Base-by-base conservation (phyloP, 2,113 vertebrate species). In the Nannospalax galili region DNA sequence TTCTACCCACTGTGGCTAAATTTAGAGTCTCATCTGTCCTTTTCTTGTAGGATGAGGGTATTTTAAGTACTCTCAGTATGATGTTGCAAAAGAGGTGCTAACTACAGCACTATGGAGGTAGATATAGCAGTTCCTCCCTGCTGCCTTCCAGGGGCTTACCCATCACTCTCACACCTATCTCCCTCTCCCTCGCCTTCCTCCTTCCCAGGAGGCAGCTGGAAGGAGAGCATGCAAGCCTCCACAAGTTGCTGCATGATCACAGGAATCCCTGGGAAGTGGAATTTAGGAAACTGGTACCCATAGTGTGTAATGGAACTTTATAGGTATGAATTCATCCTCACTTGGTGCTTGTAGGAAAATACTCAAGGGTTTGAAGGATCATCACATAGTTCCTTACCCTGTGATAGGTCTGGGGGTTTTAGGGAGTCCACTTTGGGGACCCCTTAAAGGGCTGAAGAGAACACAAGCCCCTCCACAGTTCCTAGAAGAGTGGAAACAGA, bases 1-100 rank as follows among this genome's bases (percentile, higher is more conserved):
- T 56, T 77, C 81, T 20, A 62, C 58, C 84, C 42, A 65, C 86
- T 11, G 58, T 30, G 10, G 32, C 94, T 96, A 96, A 95, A 97
- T 95, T 95, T 94, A 96, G 95, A 90, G 52, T 37, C 60, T 94
- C 93, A 35, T 94, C 95, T 90, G 92, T 91, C 93, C 93, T 95
- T 86, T 95, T 96, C 92, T 96, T 96, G 93, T 70, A 77, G 92
- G 48, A 91, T 3, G 3, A n/a, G 79, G 74, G 24, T 96, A 96
- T 97, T 97, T 96, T 96, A 91, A 95, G 96, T 20, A 56, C 93
- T 89, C 3, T 77, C 93, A 40, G 87, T 3, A 1, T 84, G 92
- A 90, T 91, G 74, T 72, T 8, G 0, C 60, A 32, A 81, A 17
- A 77, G 74, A 89, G 58, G 74, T 48, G 9, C 56, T 24, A 81